Conservation (phyloP, 2,797 vertebrate genomes). For the Dromococcyx pavoninus region DNA sequence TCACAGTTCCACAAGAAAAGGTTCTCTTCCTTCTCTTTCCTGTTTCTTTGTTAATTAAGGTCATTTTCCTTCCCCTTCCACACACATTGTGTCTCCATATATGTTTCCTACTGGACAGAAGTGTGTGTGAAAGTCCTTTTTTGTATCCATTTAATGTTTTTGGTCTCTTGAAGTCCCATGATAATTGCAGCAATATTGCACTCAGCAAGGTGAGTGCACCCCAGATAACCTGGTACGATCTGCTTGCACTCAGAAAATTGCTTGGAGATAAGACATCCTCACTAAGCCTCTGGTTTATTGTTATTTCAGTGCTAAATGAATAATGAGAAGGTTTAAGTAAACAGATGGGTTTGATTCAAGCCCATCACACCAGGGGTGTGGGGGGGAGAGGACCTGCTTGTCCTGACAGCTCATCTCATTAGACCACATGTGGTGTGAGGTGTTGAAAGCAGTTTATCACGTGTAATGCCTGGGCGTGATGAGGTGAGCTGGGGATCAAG, state of each 20-base stretch:
- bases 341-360: conserved; percentile 43
- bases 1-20: background rate
- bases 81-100: background rate
- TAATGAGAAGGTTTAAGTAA: conserved; percentile 54
- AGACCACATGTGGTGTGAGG: conserved; percentile 12
- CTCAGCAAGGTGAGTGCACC: conserved; percentile 38
- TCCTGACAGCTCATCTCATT: conserved; percentile 48
- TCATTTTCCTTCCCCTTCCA: conserved; percentile 26
- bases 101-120: background rate
- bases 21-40: conserved; percentile 27
- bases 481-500: conserved; percentile 27
- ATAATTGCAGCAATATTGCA: background rate
- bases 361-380: conserved; percentile 12
- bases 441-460: conserved; percentile 56
- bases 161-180: background rate
- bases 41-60: conserved; percentile 9
- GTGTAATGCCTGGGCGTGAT: background rate
- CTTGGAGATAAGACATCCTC: conserved; percentile 22
- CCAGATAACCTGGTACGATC: conserved; percentile 25
- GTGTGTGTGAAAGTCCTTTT: fast-evolving
- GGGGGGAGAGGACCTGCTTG: conserved; percentile 46
- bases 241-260: conserved; percentile 1
- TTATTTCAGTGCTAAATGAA: conserved; percentile 52
- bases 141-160: background rate
- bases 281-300: conserved; percentile 49